A percentile compares a stretch with the other conserved stretches of the same genome.
phyloP scores from a whole-genome alignment of 2,888 invertebrate species.

The Euzetes globulus region DNA sequence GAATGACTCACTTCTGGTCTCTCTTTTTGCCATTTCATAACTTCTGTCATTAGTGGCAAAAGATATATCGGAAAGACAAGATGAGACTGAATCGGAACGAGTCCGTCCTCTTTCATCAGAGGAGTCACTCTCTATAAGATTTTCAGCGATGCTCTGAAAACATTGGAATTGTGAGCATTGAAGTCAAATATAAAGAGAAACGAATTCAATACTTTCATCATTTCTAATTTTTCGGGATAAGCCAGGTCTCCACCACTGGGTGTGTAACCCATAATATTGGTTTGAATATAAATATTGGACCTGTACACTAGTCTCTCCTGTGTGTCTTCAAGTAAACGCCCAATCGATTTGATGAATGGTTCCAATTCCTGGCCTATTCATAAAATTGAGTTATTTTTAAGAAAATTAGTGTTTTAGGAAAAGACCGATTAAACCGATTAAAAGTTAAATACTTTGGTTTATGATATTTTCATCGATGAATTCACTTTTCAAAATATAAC shows the following conservation, averaged over 20 bases:
- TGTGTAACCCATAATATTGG: constrained; percentile 68
- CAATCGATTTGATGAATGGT: constrained; percentile 68
- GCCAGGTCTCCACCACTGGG: constrained; percentile 93
- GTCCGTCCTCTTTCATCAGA: constrained; percentile 51
- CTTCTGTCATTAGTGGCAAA: constrained; percentile 20
- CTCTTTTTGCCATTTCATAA: constrained; percentile 9
- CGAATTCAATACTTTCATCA: constrained; percentile 67
- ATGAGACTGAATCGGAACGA: constrained; percentile 58
- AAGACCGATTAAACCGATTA: background rate
- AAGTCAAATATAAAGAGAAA: background rate
- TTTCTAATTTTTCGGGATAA: constrained; percentile 92
- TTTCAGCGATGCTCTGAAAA: constrained; percentile 49
- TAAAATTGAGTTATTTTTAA: constrained; percentile 18
- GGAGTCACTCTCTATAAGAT: constrained; percentile 42
- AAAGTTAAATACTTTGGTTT: background rate
- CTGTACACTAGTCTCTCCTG: constrained; percentile 94
- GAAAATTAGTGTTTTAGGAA: background rate
- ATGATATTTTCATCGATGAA: constrained; percentile 82
- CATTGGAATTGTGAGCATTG: constrained; percentile 19
- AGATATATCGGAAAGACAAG: constrained; percentile 45
- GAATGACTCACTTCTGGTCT: background rate
- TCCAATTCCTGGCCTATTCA: constrained; percentile 59
- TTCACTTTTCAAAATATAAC: constrained; percentile 73
- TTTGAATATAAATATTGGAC: constrained; percentile 83
- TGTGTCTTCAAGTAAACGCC: constrained; percentile 81